Evolutionary conservation across 2,113 vertebrate genomes (phyloP).

Genomic region (Zosterops lateralis): DNA sequence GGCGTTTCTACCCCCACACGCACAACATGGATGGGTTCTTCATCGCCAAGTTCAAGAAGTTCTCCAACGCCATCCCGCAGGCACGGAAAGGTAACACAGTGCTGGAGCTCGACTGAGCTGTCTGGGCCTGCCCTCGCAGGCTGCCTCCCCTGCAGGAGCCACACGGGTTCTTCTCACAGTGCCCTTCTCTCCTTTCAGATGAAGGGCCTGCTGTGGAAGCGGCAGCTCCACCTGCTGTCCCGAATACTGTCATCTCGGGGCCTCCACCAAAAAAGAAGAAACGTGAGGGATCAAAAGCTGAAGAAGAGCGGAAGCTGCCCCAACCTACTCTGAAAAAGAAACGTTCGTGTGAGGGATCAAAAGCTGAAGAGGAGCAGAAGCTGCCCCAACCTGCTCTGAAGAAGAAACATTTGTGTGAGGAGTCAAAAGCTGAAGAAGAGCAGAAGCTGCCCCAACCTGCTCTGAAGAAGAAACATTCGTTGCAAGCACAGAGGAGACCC

Average conservation of each 20-base stretch:
- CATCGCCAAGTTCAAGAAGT: conserved; percentile 94
- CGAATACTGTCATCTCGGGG: fast-evolving
- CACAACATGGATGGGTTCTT: conserved; percentile 99
- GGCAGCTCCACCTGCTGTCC: background rate
- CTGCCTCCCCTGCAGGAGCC: background rate
- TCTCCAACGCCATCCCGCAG: conserved; percentile 87
- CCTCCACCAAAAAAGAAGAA: conserved; percentile 32
- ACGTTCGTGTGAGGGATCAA: background rate
- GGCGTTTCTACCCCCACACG: conserved; percentile 92
- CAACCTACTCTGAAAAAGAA: conserved; percentile 22
- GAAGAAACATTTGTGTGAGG: background rate
- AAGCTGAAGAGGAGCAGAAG: too few species aligned
- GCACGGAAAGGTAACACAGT: conserved; percentile 34
- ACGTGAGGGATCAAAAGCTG: background rate
- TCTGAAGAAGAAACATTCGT: background rate
- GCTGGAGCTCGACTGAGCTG: background rate
- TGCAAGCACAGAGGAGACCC: conserved; percentile 42
- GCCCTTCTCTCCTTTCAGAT: conserved; percentile 9
- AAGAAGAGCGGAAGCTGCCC: conserved; percentile 11
- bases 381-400: too few species aligned
- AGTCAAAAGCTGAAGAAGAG: too few species aligned
- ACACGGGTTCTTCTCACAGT: fast-evolving
- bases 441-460: too few species aligned
- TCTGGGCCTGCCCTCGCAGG: background rate
- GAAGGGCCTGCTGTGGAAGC: background rate